These are phyloP conservation scores for Drosophila diplacantha DNA, from an alignment of 2,888 invertebrate genomes.

Conservation along the genomic window DNA sequence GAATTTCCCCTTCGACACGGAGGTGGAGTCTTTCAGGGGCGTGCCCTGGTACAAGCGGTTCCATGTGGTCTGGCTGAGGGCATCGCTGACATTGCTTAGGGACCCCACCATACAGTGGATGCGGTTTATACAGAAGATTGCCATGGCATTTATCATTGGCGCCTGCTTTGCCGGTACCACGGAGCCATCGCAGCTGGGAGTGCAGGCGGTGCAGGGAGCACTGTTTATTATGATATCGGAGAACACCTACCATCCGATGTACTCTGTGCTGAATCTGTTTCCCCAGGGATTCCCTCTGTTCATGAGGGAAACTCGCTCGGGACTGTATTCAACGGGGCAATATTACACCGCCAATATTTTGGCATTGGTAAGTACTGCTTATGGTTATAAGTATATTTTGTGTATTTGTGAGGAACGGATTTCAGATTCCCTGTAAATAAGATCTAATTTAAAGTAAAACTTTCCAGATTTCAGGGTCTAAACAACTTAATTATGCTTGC, in stretches of 20 bases:
- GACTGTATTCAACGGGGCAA: slow-evolving; percentile 87
- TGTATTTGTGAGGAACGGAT: neutral
- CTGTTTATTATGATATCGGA: slow-evolving; percentile 92
- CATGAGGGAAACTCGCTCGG: slow-evolving; percentile 88
- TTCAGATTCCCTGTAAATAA: neutral
- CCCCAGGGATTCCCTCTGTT: slow-evolving; percentile 89
- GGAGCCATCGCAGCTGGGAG: slow-evolving; percentile 85
- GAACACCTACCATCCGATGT: slow-evolving; percentile 94
- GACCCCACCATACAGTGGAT: slow-evolving; percentile 89
- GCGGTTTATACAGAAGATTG: slow-evolving; percentile 88
- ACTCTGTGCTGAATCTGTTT: slow-evolving; percentile 90
- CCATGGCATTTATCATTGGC: slow-evolving; percentile 87
- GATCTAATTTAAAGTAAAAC: neutral
- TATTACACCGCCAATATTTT: slow-evolving; percentile 90
- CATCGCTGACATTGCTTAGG: slow-evolving; percentile 84
- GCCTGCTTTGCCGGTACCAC: slow-evolving; percentile 89
- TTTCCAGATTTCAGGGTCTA: neutral
- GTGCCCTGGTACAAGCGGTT: slow-evolving; percentile 86
- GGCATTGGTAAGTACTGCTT: slow-evolving; percentile 83
- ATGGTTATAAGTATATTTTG: neutral
- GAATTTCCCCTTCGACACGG: slow-evolving; percentile 77
- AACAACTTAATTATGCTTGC: neutral
- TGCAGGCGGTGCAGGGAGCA: slow-evolving; percentile 92
- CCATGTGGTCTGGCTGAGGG: slow-evolving; percentile 86
- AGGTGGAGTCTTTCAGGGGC: slow-evolving; percentile 78